Percentiles rank a stretch among this genome's conserved stretches.
phyloP scores from a whole-genome alignment of 37 sponge, comb jelly and placozoan genomes.

The Cliona cf. orientalis region DNA sequence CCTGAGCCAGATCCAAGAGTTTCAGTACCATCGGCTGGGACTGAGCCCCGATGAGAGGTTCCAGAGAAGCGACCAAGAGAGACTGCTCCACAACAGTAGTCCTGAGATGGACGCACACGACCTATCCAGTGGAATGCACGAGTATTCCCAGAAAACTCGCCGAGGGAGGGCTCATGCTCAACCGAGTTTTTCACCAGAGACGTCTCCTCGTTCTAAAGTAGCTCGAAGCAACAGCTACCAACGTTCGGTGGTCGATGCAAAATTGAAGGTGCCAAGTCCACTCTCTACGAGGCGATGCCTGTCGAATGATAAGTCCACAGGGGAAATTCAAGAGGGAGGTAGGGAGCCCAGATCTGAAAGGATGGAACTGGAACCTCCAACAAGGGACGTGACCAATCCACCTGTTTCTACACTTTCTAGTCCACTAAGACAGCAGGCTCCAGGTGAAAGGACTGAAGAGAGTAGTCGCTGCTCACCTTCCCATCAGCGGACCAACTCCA shows the following conservation, averaged over 20 bases:
- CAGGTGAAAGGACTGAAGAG: neutral
- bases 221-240: conserved; percentile 1
- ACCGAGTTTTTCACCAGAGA: neutral
- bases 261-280: neutral
- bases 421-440: neutral
- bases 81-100: too few species aligned
- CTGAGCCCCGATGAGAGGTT: conserved; percentile 9
- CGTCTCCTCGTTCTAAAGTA: conserved; percentile 7
- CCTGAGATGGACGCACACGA: neutral
- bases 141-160: neutral
- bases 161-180: neutral
- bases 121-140: neutral
- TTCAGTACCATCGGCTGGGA: neutral
- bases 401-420: neutral
- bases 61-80: conserved; percentile 2
- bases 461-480: too few species aligned
- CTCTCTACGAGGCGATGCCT: neutral
- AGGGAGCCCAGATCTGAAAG: neutral
- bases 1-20: conserved; percentile 7
- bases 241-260: neutral
- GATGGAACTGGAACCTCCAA: neutral
- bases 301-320: neutral
- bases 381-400: neutral
- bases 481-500: neutral
- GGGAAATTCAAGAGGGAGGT: neutral